Percentiles rank a stretch among this genome's conserved stretches.
Conservation (phyloP, 2,888 invertebrate genomes). For the Nemoura dubitans region DNA sequence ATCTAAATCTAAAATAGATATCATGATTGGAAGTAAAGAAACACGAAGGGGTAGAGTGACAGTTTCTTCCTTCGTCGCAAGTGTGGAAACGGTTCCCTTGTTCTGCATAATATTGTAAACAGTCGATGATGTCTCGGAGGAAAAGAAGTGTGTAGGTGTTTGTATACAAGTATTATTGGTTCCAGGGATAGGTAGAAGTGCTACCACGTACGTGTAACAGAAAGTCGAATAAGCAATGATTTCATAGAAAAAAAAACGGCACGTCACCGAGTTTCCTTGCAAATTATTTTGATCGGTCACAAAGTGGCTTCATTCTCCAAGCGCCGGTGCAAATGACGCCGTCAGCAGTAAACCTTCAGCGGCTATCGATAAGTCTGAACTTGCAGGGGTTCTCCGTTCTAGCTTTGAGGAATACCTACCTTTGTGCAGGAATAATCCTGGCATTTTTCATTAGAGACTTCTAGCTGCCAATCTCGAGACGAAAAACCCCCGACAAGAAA, state of each 20-base stretch:
- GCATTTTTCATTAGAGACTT: neutral
- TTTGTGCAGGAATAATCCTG: neutral
- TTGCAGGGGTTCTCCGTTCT: neutral
- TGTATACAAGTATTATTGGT: neutral
- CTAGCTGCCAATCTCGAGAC: neutral
- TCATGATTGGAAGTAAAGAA: neutral
- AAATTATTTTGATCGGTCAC: conserved; percentile 22
- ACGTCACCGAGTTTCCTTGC: neutral
- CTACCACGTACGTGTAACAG: neutral
- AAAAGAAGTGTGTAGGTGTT: neutral
- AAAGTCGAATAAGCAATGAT: neutral
- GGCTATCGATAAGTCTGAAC: neutral
- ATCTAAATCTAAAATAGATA: neutral
- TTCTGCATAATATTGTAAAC: neutral
- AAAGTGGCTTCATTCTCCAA: conserved; percentile 7
- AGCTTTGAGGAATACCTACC: neutral
- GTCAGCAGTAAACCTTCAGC: neutral
- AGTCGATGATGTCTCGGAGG: conserved; percentile 1
- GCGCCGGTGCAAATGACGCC: neutral
- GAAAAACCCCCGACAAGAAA: neutral
- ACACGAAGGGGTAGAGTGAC: neutral
- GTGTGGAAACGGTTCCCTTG: neutral
- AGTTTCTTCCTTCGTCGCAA: neutral
- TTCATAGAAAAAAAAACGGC: neutral
- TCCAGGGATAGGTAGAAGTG: neutral